A percentile compares a stretch with the other conserved stretches of the same genome.
phyloP scores from a whole-genome alignment of 2,113 vertebrate species.

The Pycnonotus jocosus region DNA sequence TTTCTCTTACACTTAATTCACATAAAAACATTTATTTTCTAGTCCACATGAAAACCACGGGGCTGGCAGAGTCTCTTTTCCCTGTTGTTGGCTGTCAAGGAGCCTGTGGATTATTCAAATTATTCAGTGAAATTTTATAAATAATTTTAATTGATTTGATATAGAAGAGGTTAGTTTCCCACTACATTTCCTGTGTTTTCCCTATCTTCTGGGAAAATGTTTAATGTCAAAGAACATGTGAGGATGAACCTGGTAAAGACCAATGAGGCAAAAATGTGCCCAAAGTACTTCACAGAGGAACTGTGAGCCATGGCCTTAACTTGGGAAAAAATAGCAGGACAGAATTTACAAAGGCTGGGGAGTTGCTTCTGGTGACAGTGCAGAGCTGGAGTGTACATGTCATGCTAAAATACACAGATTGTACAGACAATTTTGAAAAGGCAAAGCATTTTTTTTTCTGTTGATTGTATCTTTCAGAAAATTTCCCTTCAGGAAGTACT shows the following conservation, averaged over 20 bases:
- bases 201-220: background rate
- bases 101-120: background rate
- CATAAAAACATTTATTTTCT: background rate
- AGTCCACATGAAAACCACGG: fast-evolving
- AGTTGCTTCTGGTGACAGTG: background rate
- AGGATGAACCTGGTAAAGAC: background rate
- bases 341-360: background rate
- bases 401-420: background rate
- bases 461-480: constrained; percentile 27
- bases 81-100: background rate
- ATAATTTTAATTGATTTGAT: background rate
- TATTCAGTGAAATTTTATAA: background rate
- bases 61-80: background rate
- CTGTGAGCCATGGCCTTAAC: background rate
- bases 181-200: background rate
- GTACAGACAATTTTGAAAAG: background rate
- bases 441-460: background rate
- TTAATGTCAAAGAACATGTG: fast-evolving
- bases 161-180: background rate
- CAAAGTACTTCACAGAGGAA: fast-evolving
- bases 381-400: background rate
- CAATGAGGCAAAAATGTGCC: background rate
- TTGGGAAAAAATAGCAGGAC: background rate
- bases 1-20: background rate
- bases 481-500: constrained; percentile 58